Evolutionary conservation across 2,888 invertebrate genomes (phyloP).

Genomic region (Drosophila paranaensis): DNA sequence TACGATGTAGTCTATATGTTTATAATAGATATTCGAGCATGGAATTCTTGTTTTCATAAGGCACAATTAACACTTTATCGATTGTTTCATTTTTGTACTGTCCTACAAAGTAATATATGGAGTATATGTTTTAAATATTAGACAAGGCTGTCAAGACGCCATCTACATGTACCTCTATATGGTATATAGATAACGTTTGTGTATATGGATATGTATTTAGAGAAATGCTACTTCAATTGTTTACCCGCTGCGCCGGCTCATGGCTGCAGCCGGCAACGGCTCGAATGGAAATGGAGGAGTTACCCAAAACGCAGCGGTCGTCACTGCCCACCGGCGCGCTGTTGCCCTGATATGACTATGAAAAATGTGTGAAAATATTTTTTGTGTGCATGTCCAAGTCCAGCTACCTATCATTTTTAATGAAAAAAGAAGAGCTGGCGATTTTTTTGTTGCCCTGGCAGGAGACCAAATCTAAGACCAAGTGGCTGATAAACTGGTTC

Average conservation of each 20-base stretch:
- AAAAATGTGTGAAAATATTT: conserved; percentile 84
- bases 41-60: conserved; percentile 44
- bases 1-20: conserved; percentile 51
- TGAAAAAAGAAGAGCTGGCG: conserved; percentile 59
- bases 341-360: conserved; percentile 77
- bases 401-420: conserved; percentile 65
- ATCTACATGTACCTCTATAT: not conserved
- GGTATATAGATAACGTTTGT: not conserved
- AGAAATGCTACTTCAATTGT: conserved; percentile 47
- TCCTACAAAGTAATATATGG: conserved; percentile 56
- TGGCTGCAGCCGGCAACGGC: conserved; percentile 51
- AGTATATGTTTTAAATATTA: conserved; percentile 21
- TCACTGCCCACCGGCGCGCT: conserved; percentile 70
- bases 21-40: conserved; percentile 39
- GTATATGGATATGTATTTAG: conserved; percentile 1
- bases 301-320: conserved; percentile 71
- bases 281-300: conserved; percentile 74
- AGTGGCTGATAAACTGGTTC: conserved; percentile 77
- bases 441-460: conserved; percentile 67
- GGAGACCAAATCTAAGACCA: conserved; percentile 63
- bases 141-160: conserved; percentile 17
- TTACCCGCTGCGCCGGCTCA: conserved; percentile 51
- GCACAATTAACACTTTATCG: conserved; percentile 55
- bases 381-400: conserved; percentile 60
- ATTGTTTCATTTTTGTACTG: conserved; percentile 62